A percentile compares a stretch with the other conserved stretches of the same genome.
Conservation (phyloP, 2,888 invertebrate species). For the Plutella xylostella region DNA sequence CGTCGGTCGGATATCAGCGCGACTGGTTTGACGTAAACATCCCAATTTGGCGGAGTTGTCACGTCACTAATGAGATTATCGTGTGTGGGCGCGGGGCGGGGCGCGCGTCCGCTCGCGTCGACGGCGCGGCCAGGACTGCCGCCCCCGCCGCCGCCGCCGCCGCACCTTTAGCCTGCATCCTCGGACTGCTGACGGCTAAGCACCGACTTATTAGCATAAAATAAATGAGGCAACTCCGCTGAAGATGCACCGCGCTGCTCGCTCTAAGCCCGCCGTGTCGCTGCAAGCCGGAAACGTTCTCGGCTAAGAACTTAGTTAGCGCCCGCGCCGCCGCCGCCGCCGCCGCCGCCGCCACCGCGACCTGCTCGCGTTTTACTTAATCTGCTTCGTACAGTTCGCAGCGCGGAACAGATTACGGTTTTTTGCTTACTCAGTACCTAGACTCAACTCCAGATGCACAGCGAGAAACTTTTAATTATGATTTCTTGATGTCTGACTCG, state of each 20-base stretch:
- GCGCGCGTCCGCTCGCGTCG: slow-evolving; percentile 50
- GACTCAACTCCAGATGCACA: not conserved
- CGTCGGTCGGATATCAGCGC: slow-evolving; percentile 2
- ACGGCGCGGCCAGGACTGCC: slow-evolving; percentile 55
- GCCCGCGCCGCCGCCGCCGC: slow-evolving; percentile 7
- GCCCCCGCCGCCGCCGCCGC: slow-evolving; percentile 37
- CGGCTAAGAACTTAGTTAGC: slow-evolving; percentile 19
- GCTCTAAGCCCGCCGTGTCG: slow-evolving; percentile 22
- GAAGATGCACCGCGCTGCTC: slow-evolving; percentile 37
- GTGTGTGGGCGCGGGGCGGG: slow-evolving; percentile 30
- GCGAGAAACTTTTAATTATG: slow-evolving; percentile 1
- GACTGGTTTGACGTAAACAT: slow-evolving; percentile 15
- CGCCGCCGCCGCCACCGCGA: too few species aligned
- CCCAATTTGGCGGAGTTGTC: slow-evolving; percentile 32
- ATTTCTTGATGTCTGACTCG: not conserved
- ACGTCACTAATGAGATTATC: slow-evolving; percentile 57
- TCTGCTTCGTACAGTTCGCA: slow-evolving; percentile 14
- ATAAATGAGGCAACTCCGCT: slow-evolving; percentile 33
- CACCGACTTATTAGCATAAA: slow-evolving; percentile 57
- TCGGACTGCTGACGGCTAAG: slow-evolving; percentile 35
- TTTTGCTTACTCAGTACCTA: slow-evolving; percentile 3
- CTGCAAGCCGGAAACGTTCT: slow-evolving; percentile 19
- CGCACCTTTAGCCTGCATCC: slow-evolving; percentile 11
- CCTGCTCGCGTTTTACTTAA: slow-evolving; percentile 21
- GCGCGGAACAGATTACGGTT: slow-evolving; percentile 7